Base-by-base conservation (phyloP, 2,888 invertebrate genomes). In the Apotomis turbidana region DNA sequence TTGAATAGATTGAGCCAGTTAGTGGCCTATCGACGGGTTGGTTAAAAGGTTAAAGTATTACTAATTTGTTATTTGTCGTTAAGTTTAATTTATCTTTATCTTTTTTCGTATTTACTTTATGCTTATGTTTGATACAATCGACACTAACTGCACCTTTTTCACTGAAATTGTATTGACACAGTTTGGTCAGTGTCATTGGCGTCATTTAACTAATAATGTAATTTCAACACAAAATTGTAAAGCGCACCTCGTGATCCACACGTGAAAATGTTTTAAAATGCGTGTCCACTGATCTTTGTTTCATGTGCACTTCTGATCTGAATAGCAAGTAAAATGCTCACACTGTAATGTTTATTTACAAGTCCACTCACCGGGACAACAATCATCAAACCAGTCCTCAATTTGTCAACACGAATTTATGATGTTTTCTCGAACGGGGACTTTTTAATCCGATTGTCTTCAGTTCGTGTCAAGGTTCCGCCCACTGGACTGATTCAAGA, bases 381-480 rank as follows among this genome's bases (percentile, higher is more conserved):
- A 54, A 66, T 55, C 60, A 52, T 71, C 58, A 36, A 41, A 13
- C 38, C 27, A 41, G 67, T 71, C 67, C 68, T 44, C 41, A 57
- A 62, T 68, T 68, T 61, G 71, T 68, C 71, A 51, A 38, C 54
- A 54, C 36, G 59, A 71, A 52, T 67, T 62, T 62, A 62, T 27
- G 57, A 66, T 57, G 51, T 59, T 57, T 55, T 67, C 60, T 52
- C 41, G 66, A 52, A 58, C 36, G 57, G 55, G 51, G 36, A 44
- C 70, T 49, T 72, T 76, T 78, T 77, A 78, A 76, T 75, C 70
- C 70, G 74, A 74, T 76, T 75, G 70, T 62, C 66, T 71, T 63
- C 52, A 70, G 71, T 68, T 60, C 76, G 74, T 76, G 76, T 76
- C 79, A 77, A 74, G 78, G 79, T 74, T 72, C 77, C 82, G 79